phyloP scores from a whole-genome alignment of 2,888 invertebrate genomes.

The Thelaira solivaga region DNA sequence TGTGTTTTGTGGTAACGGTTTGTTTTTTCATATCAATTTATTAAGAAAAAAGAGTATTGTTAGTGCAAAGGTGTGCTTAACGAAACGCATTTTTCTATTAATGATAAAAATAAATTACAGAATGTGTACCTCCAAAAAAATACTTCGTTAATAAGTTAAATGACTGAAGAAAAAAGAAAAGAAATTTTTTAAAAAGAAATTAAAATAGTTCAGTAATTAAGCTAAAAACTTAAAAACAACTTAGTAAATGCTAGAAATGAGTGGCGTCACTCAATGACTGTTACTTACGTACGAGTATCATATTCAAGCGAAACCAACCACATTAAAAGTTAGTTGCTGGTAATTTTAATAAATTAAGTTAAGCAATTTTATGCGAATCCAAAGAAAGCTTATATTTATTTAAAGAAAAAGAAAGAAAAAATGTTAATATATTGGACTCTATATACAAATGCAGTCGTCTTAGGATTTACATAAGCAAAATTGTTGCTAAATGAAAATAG shows the following conservation, averaged over 20 bases:
- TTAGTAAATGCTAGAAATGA: constrained; percentile 5
- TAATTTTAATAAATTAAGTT: background rate
- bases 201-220: background rate
- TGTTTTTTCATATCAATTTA: no score
- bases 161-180: background rate
- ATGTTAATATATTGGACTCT: background rate
- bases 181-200: constrained; percentile 38
- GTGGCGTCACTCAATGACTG: constrained; percentile 49
- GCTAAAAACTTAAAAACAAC: constrained; percentile 9
- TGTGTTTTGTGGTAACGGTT: background rate
- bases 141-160: no score
- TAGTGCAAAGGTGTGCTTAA: no score
- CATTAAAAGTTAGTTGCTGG: constrained; percentile 8
- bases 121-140: no score
- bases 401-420: no score
- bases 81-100: constrained; percentile 41
- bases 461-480: constrained; percentile 45
- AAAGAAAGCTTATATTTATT: constrained; percentile 41
- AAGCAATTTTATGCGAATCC: constrained; percentile 19
- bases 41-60: no score
- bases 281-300: no score
- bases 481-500: constrained; percentile 21
- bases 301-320: background rate
- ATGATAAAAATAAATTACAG: constrained; percentile 42
- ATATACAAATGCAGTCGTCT: background rate